Conservation (phyloP, 2,113 vertebrate species). For the Brachionichthys hirsutus region DNA sequence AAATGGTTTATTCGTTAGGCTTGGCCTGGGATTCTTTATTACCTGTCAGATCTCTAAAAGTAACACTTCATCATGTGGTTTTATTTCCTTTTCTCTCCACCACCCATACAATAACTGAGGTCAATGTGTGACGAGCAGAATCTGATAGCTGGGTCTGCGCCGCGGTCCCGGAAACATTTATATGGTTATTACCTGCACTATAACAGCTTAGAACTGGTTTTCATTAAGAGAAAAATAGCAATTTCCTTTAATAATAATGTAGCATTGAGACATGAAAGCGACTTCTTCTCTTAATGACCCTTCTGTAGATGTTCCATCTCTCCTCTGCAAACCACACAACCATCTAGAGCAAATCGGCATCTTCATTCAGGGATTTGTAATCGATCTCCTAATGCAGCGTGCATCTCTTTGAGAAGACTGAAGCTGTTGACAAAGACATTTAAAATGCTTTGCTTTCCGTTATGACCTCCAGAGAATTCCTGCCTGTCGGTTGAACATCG, state of each 20-base stretch:
- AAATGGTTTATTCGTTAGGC: slow-evolving; percentile 64
- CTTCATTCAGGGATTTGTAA: slow-evolving; percentile 46
- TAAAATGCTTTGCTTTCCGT: slow-evolving; percentile 15
- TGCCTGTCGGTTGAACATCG: slow-evolving; percentile 8
- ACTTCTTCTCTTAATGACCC: slow-evolving; percentile 48
- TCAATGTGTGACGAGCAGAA: slow-evolving; percentile 19
- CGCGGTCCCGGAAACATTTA: slow-evolving; percentile 15
- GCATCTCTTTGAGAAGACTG: background rate
- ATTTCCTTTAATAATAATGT: slow-evolving; percentile 17
- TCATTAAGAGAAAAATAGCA: slow-evolving; percentile 5
- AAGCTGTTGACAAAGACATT: slow-evolving; percentile 5
- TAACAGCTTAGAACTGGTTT: slow-evolving; percentile 6
- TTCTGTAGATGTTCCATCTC: slow-evolving; percentile 31
- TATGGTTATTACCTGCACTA: slow-evolving; percentile 23
- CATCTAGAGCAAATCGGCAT: slow-evolving; percentile 49
- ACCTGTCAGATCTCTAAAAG: slow-evolving; percentile 60
- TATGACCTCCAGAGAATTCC: slow-evolving; percentile 10
- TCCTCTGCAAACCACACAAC: slow-evolving; percentile 53
- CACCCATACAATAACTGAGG: background rate
- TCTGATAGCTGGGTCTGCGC: slow-evolving; percentile 10
- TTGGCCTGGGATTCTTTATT: slow-evolving; percentile 66
- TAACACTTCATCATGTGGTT: slow-evolving; percentile 46
- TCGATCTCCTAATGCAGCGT: slow-evolving; percentile 9
- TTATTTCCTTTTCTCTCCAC: slow-evolving; percentile 34
- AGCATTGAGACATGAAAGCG: slow-evolving; percentile 46